Evolutionary conservation across 2,888 invertebrate species (phyloP).

Genomic region (Drosophila mimetica): DNA sequence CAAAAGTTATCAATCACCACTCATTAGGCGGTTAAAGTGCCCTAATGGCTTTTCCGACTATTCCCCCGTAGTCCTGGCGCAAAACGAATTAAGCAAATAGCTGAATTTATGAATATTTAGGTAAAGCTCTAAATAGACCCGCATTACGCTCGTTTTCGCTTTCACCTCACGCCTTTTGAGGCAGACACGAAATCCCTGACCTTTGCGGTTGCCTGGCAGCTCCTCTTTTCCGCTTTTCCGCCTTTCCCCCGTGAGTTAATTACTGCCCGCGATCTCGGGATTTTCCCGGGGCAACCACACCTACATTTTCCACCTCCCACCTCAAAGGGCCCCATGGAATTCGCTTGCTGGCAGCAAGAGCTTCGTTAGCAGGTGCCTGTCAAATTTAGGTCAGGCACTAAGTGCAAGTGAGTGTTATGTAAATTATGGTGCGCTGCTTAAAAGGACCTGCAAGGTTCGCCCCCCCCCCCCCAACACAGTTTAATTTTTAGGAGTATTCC

Average conservation of each 20-base stretch:
- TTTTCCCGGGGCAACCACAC: slow-evolving; percentile 11
- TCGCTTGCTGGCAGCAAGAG: slow-evolving; percentile 18
- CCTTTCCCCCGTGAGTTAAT: slow-evolving; percentile 57
- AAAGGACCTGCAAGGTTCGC: slow-evolving; percentile 62
- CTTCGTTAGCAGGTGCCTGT: slow-evolving; percentile 34
- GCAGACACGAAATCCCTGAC: slow-evolving; percentile 67
- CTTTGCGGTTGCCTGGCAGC: slow-evolving; percentile 60
- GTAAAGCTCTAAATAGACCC: slow-evolving; percentile 9
- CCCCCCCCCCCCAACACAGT: too few species aligned
- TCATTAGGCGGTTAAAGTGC: slow-evolving; percentile 19
- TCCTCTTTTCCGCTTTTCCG: not conserved
- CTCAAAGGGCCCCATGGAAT: slow-evolving; percentile 32
- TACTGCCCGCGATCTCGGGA: slow-evolving; percentile 50
- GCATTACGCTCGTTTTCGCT: slow-evolving; percentile 56
- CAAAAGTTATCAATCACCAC: slow-evolving; percentile 27
- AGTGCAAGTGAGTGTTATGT: slow-evolving; percentile 79
- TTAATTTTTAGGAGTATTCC: slow-evolving; percentile 19
- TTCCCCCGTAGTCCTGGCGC: slow-evolving; percentile 4
- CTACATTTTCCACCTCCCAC: not conserved
- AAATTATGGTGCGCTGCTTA: slow-evolving; percentile 65
- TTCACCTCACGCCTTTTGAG: slow-evolving; percentile 58
- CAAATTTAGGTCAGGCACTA: slow-evolving; percentile 76
- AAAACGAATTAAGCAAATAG: slow-evolving; percentile 41
- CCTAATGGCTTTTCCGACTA: slow-evolving; percentile 22
- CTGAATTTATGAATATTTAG: slow-evolving; percentile 45